Evolutionary conservation across 1,140 invertebrate genomes (phyloP).

Genomic region (Drosophila repleta): DNA sequence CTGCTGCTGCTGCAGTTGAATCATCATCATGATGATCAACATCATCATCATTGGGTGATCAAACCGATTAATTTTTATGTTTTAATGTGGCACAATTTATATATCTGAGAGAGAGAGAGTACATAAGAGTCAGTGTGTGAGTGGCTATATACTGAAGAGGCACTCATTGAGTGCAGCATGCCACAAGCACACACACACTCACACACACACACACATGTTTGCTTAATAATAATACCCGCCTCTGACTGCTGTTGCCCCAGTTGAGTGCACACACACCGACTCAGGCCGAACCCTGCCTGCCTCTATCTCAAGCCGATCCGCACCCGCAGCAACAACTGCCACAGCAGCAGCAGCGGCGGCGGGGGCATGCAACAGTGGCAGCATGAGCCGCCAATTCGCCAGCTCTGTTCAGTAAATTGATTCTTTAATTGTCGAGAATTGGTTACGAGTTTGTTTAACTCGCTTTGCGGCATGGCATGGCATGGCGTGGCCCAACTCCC

Average conservation of each 20-base stretch:
- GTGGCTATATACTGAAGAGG: conserved; percentile 24
- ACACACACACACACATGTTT: neutral
- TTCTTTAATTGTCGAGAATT: conserved; percentile 81
- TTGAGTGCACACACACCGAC: conserved; percentile 53
- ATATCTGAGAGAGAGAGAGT: conserved; percentile 3
- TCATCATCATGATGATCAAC: conserved; percentile 54
- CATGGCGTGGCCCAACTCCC: conserved; percentile 7
- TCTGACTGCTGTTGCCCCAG: conserved; percentile 56
- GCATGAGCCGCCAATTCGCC: conserved; percentile 63
- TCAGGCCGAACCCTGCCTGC: conserved; percentile 1
- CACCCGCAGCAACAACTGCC: conserved; percentile 41
- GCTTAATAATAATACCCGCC: conserved; percentile 53
- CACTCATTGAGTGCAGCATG: conserved; percentile 7
- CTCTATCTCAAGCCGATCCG: conserved; percentile 5
- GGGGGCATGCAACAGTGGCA: neutral
- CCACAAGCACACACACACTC: conserved; percentile 36
- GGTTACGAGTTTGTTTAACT: conserved; percentile 80
- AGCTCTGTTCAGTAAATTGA: conserved; percentile 79
- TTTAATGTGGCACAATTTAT: conserved; percentile 57
- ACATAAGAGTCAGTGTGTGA: conserved; percentile 10
- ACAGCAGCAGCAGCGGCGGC: conserved; percentile 10
- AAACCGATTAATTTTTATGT: conserved; percentile 42
- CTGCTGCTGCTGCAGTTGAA: conserved; percentile 59
- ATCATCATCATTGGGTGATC: conserved; percentile 67
- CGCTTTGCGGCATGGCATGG: conserved; percentile 55